Base-by-base conservation (phyloP, 2,113 vertebrate species). In the Climacteris rufus region DNA sequence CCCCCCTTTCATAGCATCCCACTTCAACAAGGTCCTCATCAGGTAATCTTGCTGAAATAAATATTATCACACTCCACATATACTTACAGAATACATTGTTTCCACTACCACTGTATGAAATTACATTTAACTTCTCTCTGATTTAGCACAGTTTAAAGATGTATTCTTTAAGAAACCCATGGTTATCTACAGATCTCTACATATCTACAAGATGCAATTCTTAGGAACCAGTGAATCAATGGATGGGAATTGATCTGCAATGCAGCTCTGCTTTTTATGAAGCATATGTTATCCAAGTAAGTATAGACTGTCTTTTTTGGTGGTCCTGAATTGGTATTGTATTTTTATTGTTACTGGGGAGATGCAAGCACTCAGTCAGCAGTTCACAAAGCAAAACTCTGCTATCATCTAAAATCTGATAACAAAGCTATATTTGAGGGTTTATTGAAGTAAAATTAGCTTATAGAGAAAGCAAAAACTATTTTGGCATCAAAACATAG, bases 1-100 rank as follows among this genome's bases (percentile, higher is more conserved):
- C 8, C 4, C 4, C 4, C 3, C 16, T 42, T 37, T 75, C 6
- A 14, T 19, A 63, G 30, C 1, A 68, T 30, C 8, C 6, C 6
- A 33, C 52, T 90, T 88, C 47, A 54, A 70, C 13, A 87, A 83
- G 15, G 11, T 54, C 17, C 7, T 64, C 27, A 72, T 45, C 39
- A 71, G 47, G 16, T 76, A 59, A 53, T 68, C 30, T n/a, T 69
- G 39, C 5, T n/a, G 53, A 91, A 83, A 76, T 47, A 76, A 66
- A 49, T 11, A 37, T 28, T 59, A 15, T 71, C 12, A 47, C 15
- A 35, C 9, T 50, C 20, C 23, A 23, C 19, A 37, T 52, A 60
- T 28, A 27, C 24, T 53, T 59, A 65, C 7, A 72, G 30, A 50
- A 27, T 28, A 8, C 3, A 15, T 19, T 70, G 11, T 85, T 90